Evolutionary conservation across 2,888 invertebrate species (phyloP).

Genomic region (Heliconius ismenius): DNA sequence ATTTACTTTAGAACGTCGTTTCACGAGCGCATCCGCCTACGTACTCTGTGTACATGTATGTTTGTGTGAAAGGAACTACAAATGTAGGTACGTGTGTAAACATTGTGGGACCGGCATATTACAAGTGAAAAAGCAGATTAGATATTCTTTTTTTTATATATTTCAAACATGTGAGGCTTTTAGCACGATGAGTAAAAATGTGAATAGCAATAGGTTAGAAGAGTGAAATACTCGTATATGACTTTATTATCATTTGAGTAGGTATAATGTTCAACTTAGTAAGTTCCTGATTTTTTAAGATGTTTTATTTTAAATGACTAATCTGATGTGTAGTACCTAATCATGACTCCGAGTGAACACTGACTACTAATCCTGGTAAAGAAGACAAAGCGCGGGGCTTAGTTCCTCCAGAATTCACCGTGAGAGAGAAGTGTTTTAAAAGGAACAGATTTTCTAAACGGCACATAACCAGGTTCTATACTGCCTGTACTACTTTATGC

Average conservation of each 20-base stretch:
- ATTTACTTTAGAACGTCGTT: not conserved
- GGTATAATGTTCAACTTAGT: not conserved
- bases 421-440: not conserved
- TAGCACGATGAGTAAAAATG: not conserved
- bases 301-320: too few relatives aligned
- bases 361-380: too few relatives aligned
- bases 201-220: not conserved
- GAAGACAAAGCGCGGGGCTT: not conserved
- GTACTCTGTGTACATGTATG: not conserved
- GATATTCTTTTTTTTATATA: not conserved
- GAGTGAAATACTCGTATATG: not conserved
- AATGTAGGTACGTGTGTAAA: not conserved
- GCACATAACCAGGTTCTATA: too few relatives aligned
- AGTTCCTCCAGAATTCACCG: not conserved
- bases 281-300: too few relatives aligned
- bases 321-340: too few relatives aligned
- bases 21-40: slow-evolving; percentile 1
- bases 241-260: not conserved
- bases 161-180: not conserved
- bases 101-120: slow-evolving; percentile 8
- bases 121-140: not conserved
- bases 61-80: not conserved
- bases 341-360: too few relatives aligned
- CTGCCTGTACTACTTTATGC: too few relatives aligned
- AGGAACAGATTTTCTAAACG: not conserved